Percentiles rank a stretch among this genome's conserved stretches.
Evolutionary conservation across 2,888 invertebrate species (phyloP).

Genomic region (Macrostomum cliftonense): DNA sequence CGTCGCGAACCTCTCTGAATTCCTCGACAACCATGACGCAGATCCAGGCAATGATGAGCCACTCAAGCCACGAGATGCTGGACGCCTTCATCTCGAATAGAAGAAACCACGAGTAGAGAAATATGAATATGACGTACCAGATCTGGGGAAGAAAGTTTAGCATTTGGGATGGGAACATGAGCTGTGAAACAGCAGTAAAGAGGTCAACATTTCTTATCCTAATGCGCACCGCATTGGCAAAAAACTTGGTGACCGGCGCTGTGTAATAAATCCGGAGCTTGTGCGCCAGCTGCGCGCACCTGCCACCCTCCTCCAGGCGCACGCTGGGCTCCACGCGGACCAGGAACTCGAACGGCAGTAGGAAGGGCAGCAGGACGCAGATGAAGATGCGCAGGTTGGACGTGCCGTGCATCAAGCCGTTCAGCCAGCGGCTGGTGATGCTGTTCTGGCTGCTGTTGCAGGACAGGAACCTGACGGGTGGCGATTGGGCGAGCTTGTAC

Average conservation of each 20-base stretch:
- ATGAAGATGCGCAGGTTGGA: background rate
- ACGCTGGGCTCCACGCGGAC: background rate
- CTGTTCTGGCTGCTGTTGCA: slow-evolving; percentile 29
- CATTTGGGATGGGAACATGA: background rate
- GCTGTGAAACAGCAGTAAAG: too few species aligned
- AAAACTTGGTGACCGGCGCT: slow-evolving; percentile 33
- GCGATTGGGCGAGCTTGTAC: too few species aligned
- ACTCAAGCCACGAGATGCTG: slow-evolving; percentile 22
- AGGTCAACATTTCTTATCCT: background rate
- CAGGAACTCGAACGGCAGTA: background rate
- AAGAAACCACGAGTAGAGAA: slow-evolving; percentile 33
- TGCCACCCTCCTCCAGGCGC: background rate
- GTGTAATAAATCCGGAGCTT: slow-evolving; percentile 30
- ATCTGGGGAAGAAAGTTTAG: slow-evolving; percentile 18
- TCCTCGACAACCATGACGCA: slow-evolving; percentile 27
- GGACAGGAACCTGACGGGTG: slow-evolving; percentile 23
- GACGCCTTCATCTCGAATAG: slow-evolving; percentile 28
- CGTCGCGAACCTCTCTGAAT: slow-evolving; percentile 19
- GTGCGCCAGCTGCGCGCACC: background rate
- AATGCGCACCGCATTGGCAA: slow-evolving; percentile 21
- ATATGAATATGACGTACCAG: slow-evolving; percentile 29
- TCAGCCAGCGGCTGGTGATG: slow-evolving; percentile 27
- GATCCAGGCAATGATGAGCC: slow-evolving; percentile 30
- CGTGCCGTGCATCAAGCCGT: slow-evolving; percentile 11
- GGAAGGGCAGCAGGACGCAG: slow-evolving; percentile 9